phyloP scores from a whole-genome alignment of 1,140 invertebrate species.

The Trissolcus basalis region DNA sequence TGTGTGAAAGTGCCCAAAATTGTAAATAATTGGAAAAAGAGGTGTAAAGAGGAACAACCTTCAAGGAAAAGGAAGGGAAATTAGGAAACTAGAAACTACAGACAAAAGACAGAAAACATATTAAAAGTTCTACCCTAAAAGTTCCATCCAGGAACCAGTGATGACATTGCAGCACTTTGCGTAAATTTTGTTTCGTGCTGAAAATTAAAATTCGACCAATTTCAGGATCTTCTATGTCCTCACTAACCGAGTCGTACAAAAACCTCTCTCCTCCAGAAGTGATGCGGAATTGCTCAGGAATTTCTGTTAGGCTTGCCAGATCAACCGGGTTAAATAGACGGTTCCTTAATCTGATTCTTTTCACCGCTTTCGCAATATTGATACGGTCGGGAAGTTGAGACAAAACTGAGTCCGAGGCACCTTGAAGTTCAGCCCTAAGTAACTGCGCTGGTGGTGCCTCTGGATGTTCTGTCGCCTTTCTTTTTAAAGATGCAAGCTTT shows the following conservation, averaged over 20 bases:
- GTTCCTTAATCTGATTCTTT: neutral
- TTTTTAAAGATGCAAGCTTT: too few species aligned
- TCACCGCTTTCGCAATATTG: neutral
- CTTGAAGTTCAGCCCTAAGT: neutral
- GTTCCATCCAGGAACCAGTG: neutral
- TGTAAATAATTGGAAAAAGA: neutral
- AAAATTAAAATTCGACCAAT: neutral
- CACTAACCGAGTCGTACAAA: neutral
- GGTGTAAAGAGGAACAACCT: neutral
- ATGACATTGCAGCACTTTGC: neutral
- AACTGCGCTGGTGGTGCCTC: neutral
- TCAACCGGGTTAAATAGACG: neutral
- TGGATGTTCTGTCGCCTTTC: conserved; percentile 3
- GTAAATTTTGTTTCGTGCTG: neutral
- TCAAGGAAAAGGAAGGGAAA: too few species aligned
- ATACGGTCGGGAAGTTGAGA: neutral
- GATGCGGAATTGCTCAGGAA: neutral
- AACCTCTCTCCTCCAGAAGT: neutral
- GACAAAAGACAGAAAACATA: too few species aligned
- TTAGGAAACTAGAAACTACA: too few species aligned
- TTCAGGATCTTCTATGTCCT: neutral
- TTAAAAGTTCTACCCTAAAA: neutral
- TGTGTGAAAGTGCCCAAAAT: neutral
- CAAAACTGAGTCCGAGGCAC: neutral
- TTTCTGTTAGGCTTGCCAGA: neutral